phyloP scores from a whole-genome alignment of 2,797 vertebrate genomes.

The Odontamblyopus lacepedii region DNA sequence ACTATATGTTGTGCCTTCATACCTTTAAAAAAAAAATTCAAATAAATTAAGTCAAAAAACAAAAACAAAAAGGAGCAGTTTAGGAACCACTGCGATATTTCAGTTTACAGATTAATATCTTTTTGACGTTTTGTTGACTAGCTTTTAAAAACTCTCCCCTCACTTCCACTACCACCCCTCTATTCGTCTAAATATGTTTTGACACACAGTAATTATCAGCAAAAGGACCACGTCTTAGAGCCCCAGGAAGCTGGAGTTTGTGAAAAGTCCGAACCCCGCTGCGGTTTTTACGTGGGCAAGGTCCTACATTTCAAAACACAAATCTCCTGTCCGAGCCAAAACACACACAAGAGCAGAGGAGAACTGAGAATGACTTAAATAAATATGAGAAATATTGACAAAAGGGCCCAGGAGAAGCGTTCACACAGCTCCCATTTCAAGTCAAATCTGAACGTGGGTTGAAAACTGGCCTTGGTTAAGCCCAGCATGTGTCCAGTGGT shows the following conservation, averaged over 20 bases:
- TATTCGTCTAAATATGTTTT: not conserved
- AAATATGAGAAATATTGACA: slow-evolving; percentile 17
- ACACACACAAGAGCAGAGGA: not conserved
- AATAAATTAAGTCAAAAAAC: too few species aligned
- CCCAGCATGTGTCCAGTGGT: not conserved
- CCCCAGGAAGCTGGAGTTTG: not conserved
- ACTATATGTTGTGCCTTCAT: too few species aligned
- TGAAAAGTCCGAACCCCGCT: slow-evolving; percentile 1
- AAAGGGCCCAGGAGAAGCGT: slow-evolving; percentile 4
- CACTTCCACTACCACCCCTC: not conserved
- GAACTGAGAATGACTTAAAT: slow-evolving; percentile 22
- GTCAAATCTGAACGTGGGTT: slow-evolving; percentile 18
- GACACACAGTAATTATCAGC: not conserved
- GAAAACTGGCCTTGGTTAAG: slow-evolving; percentile 4
- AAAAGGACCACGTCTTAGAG: not conserved
- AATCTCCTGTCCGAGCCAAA: not conserved
- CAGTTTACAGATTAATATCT: too few species aligned
- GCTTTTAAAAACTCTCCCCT: not conserved
- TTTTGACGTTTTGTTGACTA: not conserved
- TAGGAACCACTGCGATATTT: too few species aligned
- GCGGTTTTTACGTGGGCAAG: slow-evolving; percentile 15
- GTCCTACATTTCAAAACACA: slow-evolving; percentile 11
- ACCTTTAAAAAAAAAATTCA: too few species aligned
- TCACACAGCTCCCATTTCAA: slow-evolving; percentile 18
- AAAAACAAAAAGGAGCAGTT: too few species aligned